Conservation (phyloP, 1,140 invertebrate genomes). For the Lutraria rhynchaena region DNA sequence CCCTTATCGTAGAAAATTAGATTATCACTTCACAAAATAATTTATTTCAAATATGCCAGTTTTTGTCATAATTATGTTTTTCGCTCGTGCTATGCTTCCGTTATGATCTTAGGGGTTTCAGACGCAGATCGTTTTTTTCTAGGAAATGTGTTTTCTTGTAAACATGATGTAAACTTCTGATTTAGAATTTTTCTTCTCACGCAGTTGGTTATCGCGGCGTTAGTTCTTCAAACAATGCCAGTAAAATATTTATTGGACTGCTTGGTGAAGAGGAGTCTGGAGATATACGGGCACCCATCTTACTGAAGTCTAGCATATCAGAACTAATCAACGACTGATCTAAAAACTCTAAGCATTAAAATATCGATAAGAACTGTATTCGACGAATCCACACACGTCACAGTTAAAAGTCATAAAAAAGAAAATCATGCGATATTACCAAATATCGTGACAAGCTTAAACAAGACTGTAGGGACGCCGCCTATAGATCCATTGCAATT, state of each 20-base stretch:
- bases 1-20: slow-evolving; percentile 53
- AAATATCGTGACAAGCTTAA: too few relatives aligned
- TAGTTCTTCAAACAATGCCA: too few relatives aligned
- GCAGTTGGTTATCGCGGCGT: slow-evolving; percentile 4
- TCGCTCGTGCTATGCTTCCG: slow-evolving; percentile 39
- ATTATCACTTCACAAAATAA: slow-evolving; percentile 58
- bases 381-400: too few relatives aligned
- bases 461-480: too few relatives aligned
- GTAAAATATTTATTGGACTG: too few relatives aligned
- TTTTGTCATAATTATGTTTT: slow-evolving; percentile 57
- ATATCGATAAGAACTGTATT: background rate
- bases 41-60: slow-evolving; percentile 57
- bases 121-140: slow-evolving; percentile 14
- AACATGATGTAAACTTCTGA: background rate
- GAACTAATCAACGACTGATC: too few relatives aligned
- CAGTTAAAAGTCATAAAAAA: too few relatives aligned
- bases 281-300: too few relatives aligned
- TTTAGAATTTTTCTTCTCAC: slow-evolving; percentile 10
- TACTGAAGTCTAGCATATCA: too few relatives aligned
- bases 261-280: too few relatives aligned
- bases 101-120: slow-evolving; percentile 32
- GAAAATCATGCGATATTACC: too few relatives aligned
- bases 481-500: too few relatives aligned
- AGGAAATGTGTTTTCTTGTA: slow-evolving; percentile 41
- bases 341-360: background rate